phyloP scores from a whole-genome alignment of 2,797 vertebrate species.

The Otolemur crassicaudatus region DNA sequence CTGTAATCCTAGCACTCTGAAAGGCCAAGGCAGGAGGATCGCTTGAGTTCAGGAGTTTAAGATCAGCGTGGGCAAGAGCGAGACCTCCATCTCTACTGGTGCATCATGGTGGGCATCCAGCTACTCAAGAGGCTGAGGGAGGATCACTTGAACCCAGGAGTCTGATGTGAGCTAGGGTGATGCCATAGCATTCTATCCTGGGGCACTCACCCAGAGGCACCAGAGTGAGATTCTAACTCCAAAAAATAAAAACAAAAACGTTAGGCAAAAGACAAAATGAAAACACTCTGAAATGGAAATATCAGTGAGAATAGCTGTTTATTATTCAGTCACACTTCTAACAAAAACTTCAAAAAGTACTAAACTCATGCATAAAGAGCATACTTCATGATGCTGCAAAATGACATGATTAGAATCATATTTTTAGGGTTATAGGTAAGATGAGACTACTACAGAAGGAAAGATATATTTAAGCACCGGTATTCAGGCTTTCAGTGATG shows the following conservation, averaged over 20 bases:
- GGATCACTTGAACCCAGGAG: too few species aligned
- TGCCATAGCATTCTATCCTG: too few species aligned
- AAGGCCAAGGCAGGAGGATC: too few species aligned
- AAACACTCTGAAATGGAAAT: slow-evolving; percentile 23
- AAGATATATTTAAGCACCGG: neutral
- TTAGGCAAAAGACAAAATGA: slow-evolving; percentile 1
- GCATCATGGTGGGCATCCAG: too few species aligned
- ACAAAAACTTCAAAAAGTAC: slow-evolving; percentile 52
- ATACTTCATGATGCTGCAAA: neutral
- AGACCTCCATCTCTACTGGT: too few species aligned
- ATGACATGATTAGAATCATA: neutral
- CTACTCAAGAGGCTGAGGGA: too few species aligned
- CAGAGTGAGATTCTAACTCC: too few species aligned
- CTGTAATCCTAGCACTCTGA: too few species aligned
- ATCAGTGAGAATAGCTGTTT: neutral
- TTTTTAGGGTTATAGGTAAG: neutral
- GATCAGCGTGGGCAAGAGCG: too few species aligned
- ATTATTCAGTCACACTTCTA: slow-evolving; percentile 1
- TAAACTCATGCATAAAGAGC: slow-evolving; percentile 4
- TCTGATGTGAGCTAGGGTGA: too few species aligned
- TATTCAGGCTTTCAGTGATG: neutral
- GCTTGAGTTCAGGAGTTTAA: too few species aligned
- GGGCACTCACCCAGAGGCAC: too few species aligned
- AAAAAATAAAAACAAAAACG: neutral
- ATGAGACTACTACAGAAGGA: neutral